phyloP scores from a whole-genome alignment of 2,888 invertebrate species.

The Hoplodrina ambigua region DNA sequence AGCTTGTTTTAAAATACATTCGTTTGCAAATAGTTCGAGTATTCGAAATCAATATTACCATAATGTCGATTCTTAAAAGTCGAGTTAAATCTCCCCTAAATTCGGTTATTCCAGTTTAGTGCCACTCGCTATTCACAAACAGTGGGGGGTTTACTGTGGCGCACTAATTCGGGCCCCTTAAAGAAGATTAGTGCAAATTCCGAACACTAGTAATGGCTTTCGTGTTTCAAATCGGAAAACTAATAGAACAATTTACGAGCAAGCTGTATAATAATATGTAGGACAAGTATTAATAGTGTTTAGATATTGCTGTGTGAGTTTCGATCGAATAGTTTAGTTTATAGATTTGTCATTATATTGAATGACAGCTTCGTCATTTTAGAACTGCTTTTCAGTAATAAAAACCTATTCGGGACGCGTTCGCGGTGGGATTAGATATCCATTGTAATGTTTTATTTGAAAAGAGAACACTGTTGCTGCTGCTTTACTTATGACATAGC shows the following conservation, averaged over 20 bases:
- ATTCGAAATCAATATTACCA: not conserved
- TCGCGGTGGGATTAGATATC: too few relatives aligned
- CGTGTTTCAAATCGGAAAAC: constrained; percentile 39
- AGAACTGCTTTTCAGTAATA: not conserved
- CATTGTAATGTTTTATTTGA: not conserved
- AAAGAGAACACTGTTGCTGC: not conserved
- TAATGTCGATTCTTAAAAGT: constrained; percentile 3
- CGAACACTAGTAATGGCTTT: constrained; percentile 42
- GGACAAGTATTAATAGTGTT: constrained; percentile 8
- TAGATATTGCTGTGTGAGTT: not conserved
- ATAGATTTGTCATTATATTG: constrained; percentile 16
- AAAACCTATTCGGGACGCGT: too few relatives aligned
- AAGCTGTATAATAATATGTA: constrained; percentile 2
- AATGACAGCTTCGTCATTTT: not conserved
- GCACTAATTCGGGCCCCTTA: constrained; percentile 9
- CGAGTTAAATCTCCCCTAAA: not conserved
- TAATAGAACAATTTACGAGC: constrained; percentile 43
- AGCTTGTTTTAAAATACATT: too few relatives aligned
- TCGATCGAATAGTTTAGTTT: not conserved
- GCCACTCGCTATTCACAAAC: not conserved
- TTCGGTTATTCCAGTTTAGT: constrained; percentile 10
- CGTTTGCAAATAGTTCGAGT: not conserved
- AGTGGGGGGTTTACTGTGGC: not conserved
- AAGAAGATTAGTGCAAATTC: constrained; percentile 43
- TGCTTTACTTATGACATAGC: too few relatives aligned